Percentiles rank a stretch among this genome's conserved stretches.
Evolutionary conservation across 2,113 vertebrate genomes (phyloP).

Genomic region (Semnornis frantzii): DNA sequence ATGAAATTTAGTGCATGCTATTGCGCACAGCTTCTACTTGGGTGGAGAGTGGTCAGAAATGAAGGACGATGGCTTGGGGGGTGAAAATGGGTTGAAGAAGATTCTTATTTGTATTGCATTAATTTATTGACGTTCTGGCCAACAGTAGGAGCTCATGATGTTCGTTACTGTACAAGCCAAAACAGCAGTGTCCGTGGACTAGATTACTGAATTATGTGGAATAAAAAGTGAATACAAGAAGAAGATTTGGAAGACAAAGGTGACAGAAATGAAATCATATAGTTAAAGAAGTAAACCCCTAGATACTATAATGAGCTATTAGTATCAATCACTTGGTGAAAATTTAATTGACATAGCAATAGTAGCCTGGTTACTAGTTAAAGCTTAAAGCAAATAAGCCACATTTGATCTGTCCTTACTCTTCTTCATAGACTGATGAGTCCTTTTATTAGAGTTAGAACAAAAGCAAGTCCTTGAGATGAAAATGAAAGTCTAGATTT

Average conservation of each 20-base stretch:
- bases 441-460: neutral
- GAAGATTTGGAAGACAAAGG: neutral
- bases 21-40: neutral
- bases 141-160: neutral
- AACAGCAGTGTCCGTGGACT: neutral
- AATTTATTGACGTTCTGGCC: neutral
- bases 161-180: neutral
- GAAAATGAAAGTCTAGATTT: neutral
- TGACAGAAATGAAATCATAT: neutral
- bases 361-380: neutral
- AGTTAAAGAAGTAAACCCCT: neutral
- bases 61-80: neutral
- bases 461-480: neutral
- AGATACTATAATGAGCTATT: neutral
- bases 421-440: neutral
- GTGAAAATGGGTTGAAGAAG: neutral
- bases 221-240: neutral
- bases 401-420: neutral
- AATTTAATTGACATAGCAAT: neutral
- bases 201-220: neutral
- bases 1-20: rapidly evolving
- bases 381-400: neutral
- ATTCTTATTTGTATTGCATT: neutral
- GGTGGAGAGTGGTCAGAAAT: neutral
- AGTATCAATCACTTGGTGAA: neutral